Conservation (phyloP, 2,888 invertebrate genomes). For the Polia nebulosa region DNA sequence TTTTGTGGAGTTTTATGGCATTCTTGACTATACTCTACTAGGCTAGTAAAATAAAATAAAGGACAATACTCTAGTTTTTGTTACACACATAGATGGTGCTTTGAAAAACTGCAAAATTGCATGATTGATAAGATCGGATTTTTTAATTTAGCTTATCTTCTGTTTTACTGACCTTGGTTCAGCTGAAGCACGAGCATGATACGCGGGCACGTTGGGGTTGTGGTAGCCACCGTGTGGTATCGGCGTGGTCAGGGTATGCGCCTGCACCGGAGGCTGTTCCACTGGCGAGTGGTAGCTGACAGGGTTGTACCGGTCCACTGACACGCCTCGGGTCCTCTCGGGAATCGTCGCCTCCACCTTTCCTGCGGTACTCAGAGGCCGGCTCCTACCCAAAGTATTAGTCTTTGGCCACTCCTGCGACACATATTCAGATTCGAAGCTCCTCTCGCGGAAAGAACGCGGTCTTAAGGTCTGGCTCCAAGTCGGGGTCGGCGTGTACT, state of each 20-base stretch:
- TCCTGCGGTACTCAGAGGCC: slow-evolving; percentile 84
- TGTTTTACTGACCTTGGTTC: slow-evolving; percentile 82
- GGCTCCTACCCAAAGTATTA: slow-evolving; percentile 83
- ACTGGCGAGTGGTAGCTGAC: slow-evolving; percentile 83
- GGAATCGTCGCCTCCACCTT: slow-evolving; percentile 75
- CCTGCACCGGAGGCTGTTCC: slow-evolving; percentile 87
- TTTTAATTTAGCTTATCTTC: background rate
- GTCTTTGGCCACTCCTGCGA: slow-evolving; percentile 87
- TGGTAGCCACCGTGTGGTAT: slow-evolving; percentile 82
- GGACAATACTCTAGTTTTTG: too few species aligned
- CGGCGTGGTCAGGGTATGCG: slow-evolving; percentile 86
- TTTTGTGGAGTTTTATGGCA: background rate
- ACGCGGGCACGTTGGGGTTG: slow-evolving; percentile 89
- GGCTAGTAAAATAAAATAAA: too few species aligned
- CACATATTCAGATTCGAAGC: slow-evolving; percentile 85
- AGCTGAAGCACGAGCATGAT: slow-evolving; percentile 86
- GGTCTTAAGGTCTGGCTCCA: slow-evolving; percentile 89
- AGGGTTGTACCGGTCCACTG: slow-evolving; percentile 88
- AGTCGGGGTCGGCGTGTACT: slow-evolving; percentile 82
- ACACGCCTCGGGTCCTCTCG: slow-evolving; percentile 85
- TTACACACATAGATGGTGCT: too few species aligned
- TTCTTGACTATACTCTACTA: too few species aligned
- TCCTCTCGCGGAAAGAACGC: slow-evolving; percentile 86
- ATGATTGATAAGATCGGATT: background rate
- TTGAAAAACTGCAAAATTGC: too few species aligned